A percentile compares a stretch with the other conserved stretches of the same genome.
phyloP scores from a whole-genome alignment of 1,140 invertebrate species.

The Daktulosphaira vitifoliae region DNA sequence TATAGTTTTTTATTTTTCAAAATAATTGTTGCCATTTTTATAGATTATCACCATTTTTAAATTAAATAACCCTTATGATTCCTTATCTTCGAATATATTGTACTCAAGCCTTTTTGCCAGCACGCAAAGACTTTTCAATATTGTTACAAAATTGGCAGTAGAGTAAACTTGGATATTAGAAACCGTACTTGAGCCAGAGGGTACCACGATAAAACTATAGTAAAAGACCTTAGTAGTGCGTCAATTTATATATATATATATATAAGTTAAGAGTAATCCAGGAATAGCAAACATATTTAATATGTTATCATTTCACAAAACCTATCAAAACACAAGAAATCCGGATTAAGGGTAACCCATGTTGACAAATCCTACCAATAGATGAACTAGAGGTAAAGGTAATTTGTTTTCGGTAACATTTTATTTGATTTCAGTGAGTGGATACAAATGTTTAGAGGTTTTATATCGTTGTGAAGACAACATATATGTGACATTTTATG shows the following conservation, averaged over 20 bases:
- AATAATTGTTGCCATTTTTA: too few species aligned
- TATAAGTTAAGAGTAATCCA: neutral
- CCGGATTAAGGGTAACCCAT: constrained; percentile 11
- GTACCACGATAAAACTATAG: constrained; percentile 4
- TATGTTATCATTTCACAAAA: constrained; percentile 17
- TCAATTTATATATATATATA: neutral
- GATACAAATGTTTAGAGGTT: neutral
- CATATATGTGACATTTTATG: neutral
- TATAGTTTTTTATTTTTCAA: too few species aligned
- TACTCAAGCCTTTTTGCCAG: neutral
- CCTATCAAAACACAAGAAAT: constrained; percentile 18
- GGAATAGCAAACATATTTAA: neutral
- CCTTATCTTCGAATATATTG: too few species aligned
- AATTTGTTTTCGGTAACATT: constrained; percentile 15
- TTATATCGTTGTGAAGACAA: constrained; percentile 8
- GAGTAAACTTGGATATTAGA: constrained; percentile 4
- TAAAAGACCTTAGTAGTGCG: neutral
- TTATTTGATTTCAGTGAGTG: neutral
- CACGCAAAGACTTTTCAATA: neutral
- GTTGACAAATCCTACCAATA: constrained; percentile 19
- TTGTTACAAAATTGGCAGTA: neutral
- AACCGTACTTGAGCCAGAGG: neutral
- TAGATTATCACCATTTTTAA: too few species aligned
- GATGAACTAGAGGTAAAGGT: neutral
- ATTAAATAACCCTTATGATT: too few species aligned